A percentile compares a stretch with the other conserved stretches of the same genome.
Conservation (phyloP, 64 coral and sea anemone genomes). For the Orbicella faveolata region DNA sequence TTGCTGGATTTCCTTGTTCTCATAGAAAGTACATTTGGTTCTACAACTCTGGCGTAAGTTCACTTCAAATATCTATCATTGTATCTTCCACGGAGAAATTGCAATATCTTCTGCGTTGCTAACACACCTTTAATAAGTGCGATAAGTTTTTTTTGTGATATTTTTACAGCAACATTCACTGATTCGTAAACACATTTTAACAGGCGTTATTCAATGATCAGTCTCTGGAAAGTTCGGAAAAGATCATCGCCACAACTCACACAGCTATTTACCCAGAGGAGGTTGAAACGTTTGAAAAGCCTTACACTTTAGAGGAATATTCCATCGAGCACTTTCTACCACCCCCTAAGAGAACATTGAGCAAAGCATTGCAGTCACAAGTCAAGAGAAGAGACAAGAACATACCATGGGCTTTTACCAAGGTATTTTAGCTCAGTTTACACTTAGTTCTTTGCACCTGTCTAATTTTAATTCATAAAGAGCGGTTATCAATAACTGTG, state of each 20-base stretch:
- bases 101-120: no score
- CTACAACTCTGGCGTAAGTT: not conserved
- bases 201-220: slow-evolving; percentile 82
- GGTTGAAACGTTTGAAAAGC: slow-evolving; percentile 71
- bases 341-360: slow-evolving; percentile 85
- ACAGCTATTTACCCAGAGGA: slow-evolving; percentile 87
- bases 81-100: not conserved
- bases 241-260: slow-evolving; percentile 97
- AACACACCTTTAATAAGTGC: not conserved
- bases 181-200: not conserved
- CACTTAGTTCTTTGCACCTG: no score
- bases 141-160: not conserved
- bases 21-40: not conserved
- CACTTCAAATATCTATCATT: not conserved
- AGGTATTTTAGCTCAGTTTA: slow-evolving; percentile 51
- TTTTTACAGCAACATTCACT: not conserved
- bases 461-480: not conserved
- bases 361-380: slow-evolving; percentile 79
- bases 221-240: slow-evolving; percentile 75
- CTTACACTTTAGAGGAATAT: slow-evolving; percentile 82
- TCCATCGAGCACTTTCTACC: slow-evolving; percentile 92
- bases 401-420: slow-evolving; percentile 77
- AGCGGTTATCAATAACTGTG: not conserved
- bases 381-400: slow-evolving; percentile 85
- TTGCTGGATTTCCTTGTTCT: not conserved